Evolutionary conservation across 2,888 invertebrate species (phyloP).

Genomic region (Drosophila fulvimacula): DNA sequence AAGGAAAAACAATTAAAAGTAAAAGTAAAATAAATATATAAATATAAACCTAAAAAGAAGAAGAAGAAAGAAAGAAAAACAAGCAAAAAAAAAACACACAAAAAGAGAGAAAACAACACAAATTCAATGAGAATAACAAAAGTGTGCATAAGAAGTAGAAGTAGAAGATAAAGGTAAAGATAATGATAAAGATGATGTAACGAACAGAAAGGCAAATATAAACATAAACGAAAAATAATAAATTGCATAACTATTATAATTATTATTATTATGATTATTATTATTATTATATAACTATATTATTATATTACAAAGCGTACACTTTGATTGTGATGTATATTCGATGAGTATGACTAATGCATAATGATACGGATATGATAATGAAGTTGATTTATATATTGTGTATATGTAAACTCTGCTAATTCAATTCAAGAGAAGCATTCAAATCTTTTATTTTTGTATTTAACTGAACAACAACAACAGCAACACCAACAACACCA

Average conservation of each 20-base stretch:
- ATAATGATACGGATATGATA: conserved; percentile 77
- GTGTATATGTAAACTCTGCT: conserved; percentile 63
- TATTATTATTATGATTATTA: conserved; percentile 59
- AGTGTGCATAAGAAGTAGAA: conserved; percentile 25
- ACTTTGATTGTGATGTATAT: conserved; percentile 80
- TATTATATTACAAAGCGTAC: conserved; percentile 76
- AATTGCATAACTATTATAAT: conserved; percentile 58
- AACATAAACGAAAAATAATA: conserved; percentile 34
- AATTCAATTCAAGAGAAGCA: conserved; percentile 44
- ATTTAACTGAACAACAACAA: conserved; percentile 32
- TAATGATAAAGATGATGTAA: conserved; percentile 29
- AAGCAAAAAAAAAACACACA: conserved; percentile 12
- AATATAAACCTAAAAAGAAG: conserved; percentile 12
- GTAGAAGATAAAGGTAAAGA: not conserved
- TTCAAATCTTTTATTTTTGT: conserved; percentile 57
- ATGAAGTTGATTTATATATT: conserved; percentile 78
- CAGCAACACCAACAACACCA: conserved; percentile 9
- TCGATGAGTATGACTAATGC: conserved; percentile 76
- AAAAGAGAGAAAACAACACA: conserved; percentile 29
- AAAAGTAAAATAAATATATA: conserved; percentile 8
- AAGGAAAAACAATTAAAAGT: conserved; percentile 14
- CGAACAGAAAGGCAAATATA: conserved; percentile 44
- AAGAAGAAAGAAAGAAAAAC: conserved; percentile 14
- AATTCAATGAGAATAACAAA: conserved; percentile 39
- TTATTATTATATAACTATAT: conserved; percentile 62